Evolutionary conservation across 2,113 vertebrate species (phyloP).

Genomic region (Protomyctophum bolini): DNA sequence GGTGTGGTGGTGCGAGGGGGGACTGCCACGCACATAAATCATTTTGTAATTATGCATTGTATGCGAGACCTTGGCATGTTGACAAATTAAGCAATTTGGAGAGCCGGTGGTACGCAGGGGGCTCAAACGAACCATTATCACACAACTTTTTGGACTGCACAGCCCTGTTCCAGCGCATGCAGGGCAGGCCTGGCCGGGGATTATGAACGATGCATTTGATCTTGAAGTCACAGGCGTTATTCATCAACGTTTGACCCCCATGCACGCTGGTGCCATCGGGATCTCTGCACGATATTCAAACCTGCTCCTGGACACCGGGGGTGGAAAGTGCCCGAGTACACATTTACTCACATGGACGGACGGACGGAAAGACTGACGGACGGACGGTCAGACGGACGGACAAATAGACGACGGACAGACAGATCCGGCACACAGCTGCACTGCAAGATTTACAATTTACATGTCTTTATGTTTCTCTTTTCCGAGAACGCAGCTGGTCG

Average conservation of each 20-base stretch:
- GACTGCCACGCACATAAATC: slow-evolving; percentile 61
- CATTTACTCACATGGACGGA: too few species aligned
- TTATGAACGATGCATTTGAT: slow-evolving; percentile 9
- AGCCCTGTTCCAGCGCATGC: slow-evolving; percentile 8
- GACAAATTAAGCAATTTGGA: slow-evolving; percentile 71
- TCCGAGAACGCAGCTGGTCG: too few species aligned
- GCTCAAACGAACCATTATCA: slow-evolving; percentile 50
- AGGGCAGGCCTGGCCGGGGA: neutral
- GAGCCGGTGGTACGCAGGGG: slow-evolving; percentile 41
- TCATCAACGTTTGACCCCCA: neutral
- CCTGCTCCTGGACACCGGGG: too few species aligned
- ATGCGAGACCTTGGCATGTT: slow-evolving; percentile 61
- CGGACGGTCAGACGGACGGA: too few species aligned
- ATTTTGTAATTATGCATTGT: slow-evolving; percentile 72
- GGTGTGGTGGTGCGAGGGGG: neutral
- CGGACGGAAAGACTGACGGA: too few species aligned
- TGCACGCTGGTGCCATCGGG: too few species aligned
- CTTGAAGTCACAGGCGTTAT: neutral
- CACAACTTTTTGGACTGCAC: slow-evolving; percentile 33
- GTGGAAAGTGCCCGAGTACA: too few species aligned
- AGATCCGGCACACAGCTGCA: too few species aligned
- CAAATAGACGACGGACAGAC: too few species aligned
- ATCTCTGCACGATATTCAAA: too few species aligned
- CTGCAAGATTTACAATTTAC: too few species aligned
- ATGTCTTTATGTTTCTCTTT: too few species aligned